Evolutionary conservation across 2,888 invertebrate genomes (phyloP).

Genomic region (Cephus runcator): DNA sequence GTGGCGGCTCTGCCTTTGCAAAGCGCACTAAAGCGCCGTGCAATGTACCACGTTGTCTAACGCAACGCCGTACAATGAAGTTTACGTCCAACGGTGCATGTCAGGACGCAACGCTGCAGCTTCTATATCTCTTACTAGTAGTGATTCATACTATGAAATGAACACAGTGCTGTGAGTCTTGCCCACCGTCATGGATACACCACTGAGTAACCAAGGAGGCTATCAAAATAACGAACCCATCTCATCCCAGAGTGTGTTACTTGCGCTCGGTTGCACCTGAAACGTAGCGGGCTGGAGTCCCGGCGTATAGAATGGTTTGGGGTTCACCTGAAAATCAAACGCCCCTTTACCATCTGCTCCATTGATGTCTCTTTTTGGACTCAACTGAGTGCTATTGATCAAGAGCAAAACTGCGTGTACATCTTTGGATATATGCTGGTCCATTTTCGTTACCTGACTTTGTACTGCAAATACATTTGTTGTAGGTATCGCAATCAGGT

Average conservation of each 20-base stretch:
- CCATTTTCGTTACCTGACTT: not conserved
- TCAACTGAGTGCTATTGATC: constrained; percentile 33
- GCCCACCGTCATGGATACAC: not conserved
- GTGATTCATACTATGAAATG: not conserved
- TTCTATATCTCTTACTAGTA: not conserved
- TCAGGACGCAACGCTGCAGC: not conserved
- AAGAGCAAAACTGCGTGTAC: constrained; percentile 34
- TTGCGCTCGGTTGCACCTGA: constrained; percentile 52
- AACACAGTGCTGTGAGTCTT: not conserved
- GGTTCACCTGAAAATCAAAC: constrained; percentile 34
- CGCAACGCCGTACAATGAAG: not conserved
- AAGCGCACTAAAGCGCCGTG: constrained; percentile 13
- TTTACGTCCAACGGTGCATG: not conserved
- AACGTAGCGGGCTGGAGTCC: constrained; percentile 34
- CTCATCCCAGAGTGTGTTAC: constrained; percentile 53
- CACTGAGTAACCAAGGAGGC: constrained; percentile 32
- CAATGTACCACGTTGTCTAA: not conserved
- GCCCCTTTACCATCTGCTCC: constrained; percentile 45
- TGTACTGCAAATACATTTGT: not conserved
- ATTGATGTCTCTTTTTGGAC: constrained; percentile 34
- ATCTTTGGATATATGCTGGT: not conserved
- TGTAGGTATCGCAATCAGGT: not conserved
- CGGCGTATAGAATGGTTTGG: constrained; percentile 1
- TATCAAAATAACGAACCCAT: constrained; percentile 60
- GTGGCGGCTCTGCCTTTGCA: constrained; percentile 25